Evolutionary conservation across 2,888 invertebrate genomes (phyloP).

Genomic region (Chymomyza fuscimana): DNA sequence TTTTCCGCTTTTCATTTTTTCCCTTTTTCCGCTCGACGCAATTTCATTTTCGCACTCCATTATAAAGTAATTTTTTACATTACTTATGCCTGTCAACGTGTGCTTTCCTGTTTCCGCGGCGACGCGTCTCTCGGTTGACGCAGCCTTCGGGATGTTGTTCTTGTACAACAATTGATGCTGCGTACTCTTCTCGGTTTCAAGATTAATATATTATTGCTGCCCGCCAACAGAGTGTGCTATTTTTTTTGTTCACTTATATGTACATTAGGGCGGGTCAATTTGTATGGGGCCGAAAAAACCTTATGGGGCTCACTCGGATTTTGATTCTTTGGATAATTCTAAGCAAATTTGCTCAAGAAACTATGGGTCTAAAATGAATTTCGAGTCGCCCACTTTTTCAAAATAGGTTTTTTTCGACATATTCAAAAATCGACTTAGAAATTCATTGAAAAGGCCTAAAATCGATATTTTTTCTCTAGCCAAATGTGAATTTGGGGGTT

Average conservation of each 20-base stretch:
- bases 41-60: slow-evolving; percentile 72
- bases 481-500: too few relatives aligned
- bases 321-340: too few relatives aligned
- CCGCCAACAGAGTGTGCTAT: slow-evolving; percentile 33
- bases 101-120: slow-evolving; percentile 64
- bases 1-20: slow-evolving; percentile 17
- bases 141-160: slow-evolving; percentile 4
- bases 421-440: too few relatives aligned
- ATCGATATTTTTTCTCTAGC: too few relatives aligned
- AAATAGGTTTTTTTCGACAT: too few relatives aligned
- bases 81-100: slow-evolving; percentile 71
- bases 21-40: slow-evolving; percentile 8
- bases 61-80: slow-evolving; percentile 75
- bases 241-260: slow-evolving; percentile 46
- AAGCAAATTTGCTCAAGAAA: too few relatives aligned
- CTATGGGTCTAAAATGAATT: too few relatives aligned
- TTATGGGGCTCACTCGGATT: too few relatives aligned
- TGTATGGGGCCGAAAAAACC: too few relatives aligned
- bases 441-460: too few relatives aligned
- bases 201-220: slow-evolving; percentile 68
- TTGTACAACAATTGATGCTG: slow-evolving; percentile 2
- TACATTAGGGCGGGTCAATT: too few relatives aligned
- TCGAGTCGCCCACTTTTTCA: too few relatives aligned
- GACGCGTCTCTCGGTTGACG: slow-evolving; percentile 28
- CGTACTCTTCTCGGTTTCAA: slow-evolving; percentile 63